phyloP scores from a whole-genome alignment of 2,888 invertebrate genomes.

The Camptogramma bilineatum region DNA sequence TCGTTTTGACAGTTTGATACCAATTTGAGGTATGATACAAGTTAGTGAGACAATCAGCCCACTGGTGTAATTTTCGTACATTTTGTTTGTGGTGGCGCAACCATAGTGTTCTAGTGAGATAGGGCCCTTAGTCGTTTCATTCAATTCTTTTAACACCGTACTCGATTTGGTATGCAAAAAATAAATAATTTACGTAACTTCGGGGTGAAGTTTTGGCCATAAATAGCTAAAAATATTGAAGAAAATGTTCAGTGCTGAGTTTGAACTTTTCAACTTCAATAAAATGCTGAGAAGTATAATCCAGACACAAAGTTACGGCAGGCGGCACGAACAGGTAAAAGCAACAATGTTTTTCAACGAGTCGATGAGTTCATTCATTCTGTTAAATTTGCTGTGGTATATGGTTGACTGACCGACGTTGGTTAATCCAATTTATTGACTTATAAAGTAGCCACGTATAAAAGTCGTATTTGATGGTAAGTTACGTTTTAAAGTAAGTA shows the following conservation, averaged over 20 bases:
- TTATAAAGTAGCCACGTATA: no score
- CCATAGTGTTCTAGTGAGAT: no score
- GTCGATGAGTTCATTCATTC: neutral
- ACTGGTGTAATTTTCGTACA: no score
- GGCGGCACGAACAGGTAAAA: slow-evolving; percentile 3
- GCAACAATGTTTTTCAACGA: slow-evolving; percentile 2
- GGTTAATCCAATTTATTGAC: no score
- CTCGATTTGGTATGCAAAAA: neutral
- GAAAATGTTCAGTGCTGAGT: neutral
- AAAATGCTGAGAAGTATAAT: slow-evolving; percentile 1
- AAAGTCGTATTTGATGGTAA: no score
- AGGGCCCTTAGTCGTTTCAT: neutral
- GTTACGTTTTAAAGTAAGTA: no score
- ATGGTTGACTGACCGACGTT: no score
- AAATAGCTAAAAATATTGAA: neutral
- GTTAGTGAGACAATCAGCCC: no score
- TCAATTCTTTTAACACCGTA: neutral
- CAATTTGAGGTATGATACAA: no score
- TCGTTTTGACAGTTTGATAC: no score
- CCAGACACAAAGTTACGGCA: slow-evolving; percentile 2
- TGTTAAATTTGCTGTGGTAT: neutral
- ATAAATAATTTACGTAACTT: neutral
- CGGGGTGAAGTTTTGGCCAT: neutral
- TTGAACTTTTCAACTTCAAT: neutral
- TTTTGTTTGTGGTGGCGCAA: no score